These are phyloP conservation scores for Tolypeutes matacus DNA, from an alignment of 2,797 vertebrate species.

Conservation along the genomic window DNA sequence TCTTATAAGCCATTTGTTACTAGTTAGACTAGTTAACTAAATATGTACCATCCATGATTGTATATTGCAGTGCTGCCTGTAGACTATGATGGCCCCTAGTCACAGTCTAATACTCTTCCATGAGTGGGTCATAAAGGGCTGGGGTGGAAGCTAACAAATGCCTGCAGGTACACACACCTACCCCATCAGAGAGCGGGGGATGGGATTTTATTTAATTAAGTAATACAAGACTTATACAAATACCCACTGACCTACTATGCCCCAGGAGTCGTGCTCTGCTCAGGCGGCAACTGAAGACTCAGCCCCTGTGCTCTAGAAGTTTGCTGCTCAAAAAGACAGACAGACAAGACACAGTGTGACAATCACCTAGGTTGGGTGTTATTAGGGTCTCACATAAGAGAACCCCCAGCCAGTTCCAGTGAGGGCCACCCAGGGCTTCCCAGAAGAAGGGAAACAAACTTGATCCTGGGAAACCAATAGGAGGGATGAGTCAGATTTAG, in stretches of 20 bases:
- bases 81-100: rapidly evolving
- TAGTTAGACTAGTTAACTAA: background rate
- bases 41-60: background rate
- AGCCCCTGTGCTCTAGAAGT: background rate
- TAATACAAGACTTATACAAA: background rate
- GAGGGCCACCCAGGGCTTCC: background rate
- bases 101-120: background rate
- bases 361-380: rapidly evolving
- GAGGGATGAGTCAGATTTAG: background rate
- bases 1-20: background rate
- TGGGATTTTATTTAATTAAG: background rate
- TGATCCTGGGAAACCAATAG: background rate
- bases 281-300: background rate
- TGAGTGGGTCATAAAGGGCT: background rate
- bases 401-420: rapidly evolving
- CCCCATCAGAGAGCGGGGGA: background rate
- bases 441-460: background rate
- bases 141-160: background rate
- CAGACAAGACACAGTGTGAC: background rate
- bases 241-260: rapidly evolving
- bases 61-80: background rate
- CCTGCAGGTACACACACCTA: too few relatives aligned
- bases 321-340: background rate
- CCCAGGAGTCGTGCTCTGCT: background rate
- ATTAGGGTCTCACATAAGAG: background rate